Conservation (phyloP, 2,888 invertebrate species). For the Ernsta delagoae region DNA sequence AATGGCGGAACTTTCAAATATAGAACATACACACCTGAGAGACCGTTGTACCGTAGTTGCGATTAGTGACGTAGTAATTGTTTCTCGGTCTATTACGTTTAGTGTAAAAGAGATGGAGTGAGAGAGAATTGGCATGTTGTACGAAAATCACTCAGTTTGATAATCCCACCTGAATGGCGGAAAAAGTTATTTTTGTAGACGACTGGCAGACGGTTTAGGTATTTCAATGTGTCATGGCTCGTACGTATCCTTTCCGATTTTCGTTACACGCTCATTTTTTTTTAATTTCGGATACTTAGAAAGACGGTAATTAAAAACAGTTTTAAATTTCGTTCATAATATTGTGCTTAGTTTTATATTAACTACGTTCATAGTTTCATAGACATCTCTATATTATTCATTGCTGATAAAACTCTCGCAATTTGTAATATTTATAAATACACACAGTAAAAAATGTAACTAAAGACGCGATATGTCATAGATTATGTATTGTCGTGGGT, state of each 20-base stretch:
- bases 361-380: background rate
- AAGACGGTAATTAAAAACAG: constrained; percentile 10
- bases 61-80: constrained; percentile 8
- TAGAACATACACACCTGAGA: constrained; percentile 30
- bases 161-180: constrained; percentile 7
- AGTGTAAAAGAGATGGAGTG: background rate
- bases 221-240: constrained; percentile 28
- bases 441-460: constrained; percentile 1
- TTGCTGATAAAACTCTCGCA: constrained; percentile 3
- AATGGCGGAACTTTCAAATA: constrained; percentile 24
- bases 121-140: constrained; percentile 20
- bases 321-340: constrained; percentile 11
- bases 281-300: background rate
- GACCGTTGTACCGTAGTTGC: constrained; percentile 28
- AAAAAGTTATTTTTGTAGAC: constrained; percentile 32
- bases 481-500: background rate
- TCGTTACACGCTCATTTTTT: background rate
- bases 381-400: constrained; percentile 8
- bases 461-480: constrained; percentile 7
- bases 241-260: constrained; percentile 3
- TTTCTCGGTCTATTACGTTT: constrained; percentile 1
- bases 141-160: constrained; percentile 14
- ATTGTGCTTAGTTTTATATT: background rate
- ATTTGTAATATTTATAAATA: constrained; percentile 8
- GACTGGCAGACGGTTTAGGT: constrained; percentile 27